Percentiles rank a stretch among this genome's conserved stretches.
These are phyloP conservation scores for Clitarchus hookeri DNA, from an alignment of 2,888 invertebrate species.

Conservation along the genomic window DNA sequence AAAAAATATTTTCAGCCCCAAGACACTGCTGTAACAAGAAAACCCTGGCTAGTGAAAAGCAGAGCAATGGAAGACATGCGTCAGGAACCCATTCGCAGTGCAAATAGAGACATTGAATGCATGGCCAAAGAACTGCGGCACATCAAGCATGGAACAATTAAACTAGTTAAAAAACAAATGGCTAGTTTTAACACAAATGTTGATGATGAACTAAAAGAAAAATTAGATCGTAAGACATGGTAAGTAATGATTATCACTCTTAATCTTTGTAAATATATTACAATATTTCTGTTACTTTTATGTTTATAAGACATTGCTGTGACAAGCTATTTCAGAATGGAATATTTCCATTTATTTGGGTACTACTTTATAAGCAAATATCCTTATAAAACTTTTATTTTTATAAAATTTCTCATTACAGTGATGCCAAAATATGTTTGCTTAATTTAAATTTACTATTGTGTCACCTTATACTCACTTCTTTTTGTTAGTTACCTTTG, in stretches of 20 bases:
- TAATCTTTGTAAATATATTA: too few relatives aligned
- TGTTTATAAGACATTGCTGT: too few relatives aligned
- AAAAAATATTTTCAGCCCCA: background rate
- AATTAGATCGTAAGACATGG: background rate
- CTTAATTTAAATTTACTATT: too few relatives aligned
- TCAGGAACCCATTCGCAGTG: background rate
- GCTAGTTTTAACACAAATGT: background rate
- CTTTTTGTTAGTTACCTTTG: too few relatives aligned
- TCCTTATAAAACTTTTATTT: too few relatives aligned
- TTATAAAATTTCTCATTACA: too few relatives aligned
- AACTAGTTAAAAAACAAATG: background rate
- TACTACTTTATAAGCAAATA: too few relatives aligned
- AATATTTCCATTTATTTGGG: too few relatives aligned
- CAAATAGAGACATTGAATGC: background rate
- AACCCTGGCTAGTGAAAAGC: background rate
- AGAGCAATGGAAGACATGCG: background rate
- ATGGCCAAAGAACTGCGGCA: background rate
- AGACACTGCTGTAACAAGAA: background rate
- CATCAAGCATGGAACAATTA: background rate
- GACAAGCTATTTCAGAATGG: too few relatives aligned
- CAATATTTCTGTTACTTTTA: too few relatives aligned
- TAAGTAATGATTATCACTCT: background rate
- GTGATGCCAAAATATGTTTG: too few relatives aligned
- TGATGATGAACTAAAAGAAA: background rate
- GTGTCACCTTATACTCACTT: too few relatives aligned